Evolutionary conservation across 2,888 invertebrate genomes (phyloP).

Genomic region (Kryphioiulus occultus): DNA sequence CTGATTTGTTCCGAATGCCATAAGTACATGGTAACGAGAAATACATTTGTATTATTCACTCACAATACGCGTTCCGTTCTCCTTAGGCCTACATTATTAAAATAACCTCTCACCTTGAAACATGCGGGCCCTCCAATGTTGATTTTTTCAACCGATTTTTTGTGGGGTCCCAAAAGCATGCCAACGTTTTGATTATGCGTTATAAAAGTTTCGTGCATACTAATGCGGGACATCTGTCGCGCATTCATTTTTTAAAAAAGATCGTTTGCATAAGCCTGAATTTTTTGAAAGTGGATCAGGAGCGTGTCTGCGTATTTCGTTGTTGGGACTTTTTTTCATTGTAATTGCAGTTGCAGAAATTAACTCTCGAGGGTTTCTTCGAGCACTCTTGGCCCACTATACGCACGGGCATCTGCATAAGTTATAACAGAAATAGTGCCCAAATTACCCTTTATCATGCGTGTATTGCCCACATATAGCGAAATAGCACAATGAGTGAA

Average conservation of each 20-base stretch:
- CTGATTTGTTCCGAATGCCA: background rate
- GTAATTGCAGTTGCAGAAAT: background rate
- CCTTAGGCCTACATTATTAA: background rate
- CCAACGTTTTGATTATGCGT: background rate
- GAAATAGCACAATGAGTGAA: no score
- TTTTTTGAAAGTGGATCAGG: background rate
- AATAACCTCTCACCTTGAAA: background rate
- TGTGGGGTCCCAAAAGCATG: background rate
- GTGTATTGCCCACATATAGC: background rate
- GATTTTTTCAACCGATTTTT: no score
- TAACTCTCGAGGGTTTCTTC: background rate
- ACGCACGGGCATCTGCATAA: background rate
- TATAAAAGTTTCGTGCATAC: background rate
- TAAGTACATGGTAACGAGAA: background rate
- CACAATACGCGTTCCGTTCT: background rate
- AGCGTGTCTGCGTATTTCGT: background rate
- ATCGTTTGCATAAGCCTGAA: background rate
- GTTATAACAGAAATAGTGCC: background rate
- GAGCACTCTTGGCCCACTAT: background rate
- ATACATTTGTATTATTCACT: background rate
- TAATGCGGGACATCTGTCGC: background rate
- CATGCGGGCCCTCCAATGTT: background rate
- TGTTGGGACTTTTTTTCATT: background rate
- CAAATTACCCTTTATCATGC: constrained; percentile 5
- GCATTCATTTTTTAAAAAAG: background rate